Base-by-base conservation (phyloP, 2,797 vertebrate genomes). In the Valencia hispanica region DNA sequence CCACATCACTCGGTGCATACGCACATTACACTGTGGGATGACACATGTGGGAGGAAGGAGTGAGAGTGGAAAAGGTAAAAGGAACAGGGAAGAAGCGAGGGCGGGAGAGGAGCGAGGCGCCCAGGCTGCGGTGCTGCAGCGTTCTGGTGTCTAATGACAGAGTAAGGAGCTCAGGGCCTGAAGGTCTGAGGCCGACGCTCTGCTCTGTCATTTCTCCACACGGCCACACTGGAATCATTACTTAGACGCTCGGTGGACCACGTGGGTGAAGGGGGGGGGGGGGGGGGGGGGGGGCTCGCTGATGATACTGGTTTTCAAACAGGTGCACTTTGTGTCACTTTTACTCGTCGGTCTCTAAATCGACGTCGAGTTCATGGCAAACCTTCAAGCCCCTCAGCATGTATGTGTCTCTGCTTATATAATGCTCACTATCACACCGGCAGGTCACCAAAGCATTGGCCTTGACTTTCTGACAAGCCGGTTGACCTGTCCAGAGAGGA, bases 121-220 rank as follows among this genome's bases (percentile, higher is more conserved):
- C 22, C 65, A 65, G 80, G 84, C 87, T 87, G 88, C 79, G 84
- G 77, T 81, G 84, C 89, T 86, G 84, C 86, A 84, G 89, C 86
- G 86, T 89, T 90, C 85, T 92, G 93, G 86, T 80, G 85, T 86
- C 78, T 94, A 95, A 95, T 94, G 92, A 94, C 92, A 95, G 93
- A 94, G 84, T 91, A 72, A 79, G 77, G 87, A 51, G 74, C 78
- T 87, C 81, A 6, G 80, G 91, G 86, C 89, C 91, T 89, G 78
- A 92, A 94, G 90, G 91, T 91, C 89, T 91, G 87, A 92, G 90
- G 87, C 86, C 41, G 87, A 77, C 79, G 80, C 86, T 55, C 89
- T 91, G 90, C 92, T 92, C 92, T 92, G 90, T 93, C 91, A 93
- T 93, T 93, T 93, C 87, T 88, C 81, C 79, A 75, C 79, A 90